phyloP scores from a whole-genome alignment of 30 jellyfish, hydroid and myxozoan species.

The Aurelia sp. region DNA sequence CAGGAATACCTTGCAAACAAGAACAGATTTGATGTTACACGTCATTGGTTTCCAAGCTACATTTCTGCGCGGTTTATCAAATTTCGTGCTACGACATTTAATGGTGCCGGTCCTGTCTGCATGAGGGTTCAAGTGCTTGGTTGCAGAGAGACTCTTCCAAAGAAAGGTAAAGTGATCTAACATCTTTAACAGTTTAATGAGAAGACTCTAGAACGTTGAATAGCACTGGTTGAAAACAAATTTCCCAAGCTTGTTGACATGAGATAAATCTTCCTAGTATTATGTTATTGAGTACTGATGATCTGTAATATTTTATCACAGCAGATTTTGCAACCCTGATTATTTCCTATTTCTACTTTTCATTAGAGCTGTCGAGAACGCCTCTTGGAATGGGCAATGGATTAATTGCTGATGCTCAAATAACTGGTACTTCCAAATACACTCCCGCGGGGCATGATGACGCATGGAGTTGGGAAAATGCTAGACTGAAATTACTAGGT shows the following conservation, averaged over 20 bases:
- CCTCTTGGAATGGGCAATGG: constrained; percentile 74
- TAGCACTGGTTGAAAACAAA: no score
- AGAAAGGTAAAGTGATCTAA: not conserved
- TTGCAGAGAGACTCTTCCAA: not conserved
- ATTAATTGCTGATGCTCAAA: constrained; percentile 31
- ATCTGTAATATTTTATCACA: no score
- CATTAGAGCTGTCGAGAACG: not conserved
- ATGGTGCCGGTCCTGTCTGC: not conserved
- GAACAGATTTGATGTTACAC: not conserved
- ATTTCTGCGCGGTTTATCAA: not conserved
- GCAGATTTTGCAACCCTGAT: not conserved
- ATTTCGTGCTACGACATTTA: not conserved
- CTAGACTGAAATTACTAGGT: constrained; percentile 46
- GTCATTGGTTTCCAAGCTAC: not conserved
- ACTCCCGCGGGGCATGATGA: not conserved
- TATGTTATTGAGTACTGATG: no score
- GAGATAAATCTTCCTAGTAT: no score
- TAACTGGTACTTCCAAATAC: constrained; percentile 44
- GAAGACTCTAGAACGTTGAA: no score
- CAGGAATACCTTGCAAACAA: not conserved
- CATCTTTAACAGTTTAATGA: no score
- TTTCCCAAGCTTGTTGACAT: no score
- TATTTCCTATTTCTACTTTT: not conserved
- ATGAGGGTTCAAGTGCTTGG: constrained; percentile 44
- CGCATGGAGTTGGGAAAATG: constrained; percentile 17